A percentile compares a stretch with the other conserved stretches of the same genome.
phyloP scores from a whole-genome alignment of 2,888 invertebrate genomes.

The Adelphocoris suturalis region DNA sequence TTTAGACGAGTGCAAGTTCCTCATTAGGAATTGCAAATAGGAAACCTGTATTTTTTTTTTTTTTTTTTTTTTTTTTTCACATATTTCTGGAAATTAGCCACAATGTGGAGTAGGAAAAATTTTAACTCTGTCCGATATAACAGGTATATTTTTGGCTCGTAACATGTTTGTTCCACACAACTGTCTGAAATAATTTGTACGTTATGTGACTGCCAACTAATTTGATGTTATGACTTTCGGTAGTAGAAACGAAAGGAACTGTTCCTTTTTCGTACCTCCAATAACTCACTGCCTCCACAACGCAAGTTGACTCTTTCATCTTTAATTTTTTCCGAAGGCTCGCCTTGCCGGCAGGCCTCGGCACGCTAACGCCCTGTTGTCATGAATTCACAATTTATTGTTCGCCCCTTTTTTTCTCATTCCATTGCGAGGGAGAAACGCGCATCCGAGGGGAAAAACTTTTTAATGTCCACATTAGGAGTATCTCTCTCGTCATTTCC shows the following conservation, averaged over 20 bases:
- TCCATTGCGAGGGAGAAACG: neutral
- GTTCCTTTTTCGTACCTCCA: neutral
- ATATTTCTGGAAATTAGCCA: no score
- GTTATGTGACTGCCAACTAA: no score
- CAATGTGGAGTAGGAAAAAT: no score
- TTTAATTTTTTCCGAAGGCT: conserved; percentile 21
- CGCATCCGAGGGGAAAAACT: conserved; percentile 41
- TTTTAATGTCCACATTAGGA: conserved; percentile 32
- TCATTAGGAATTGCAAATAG: no score
- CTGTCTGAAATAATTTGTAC: no score
- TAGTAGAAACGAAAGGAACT: neutral
- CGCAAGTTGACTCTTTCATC: conserved; percentile 20
- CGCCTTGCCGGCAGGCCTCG: neutral
- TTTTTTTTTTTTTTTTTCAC: no score
- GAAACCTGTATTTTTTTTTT: no score
- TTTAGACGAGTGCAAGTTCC: no score
- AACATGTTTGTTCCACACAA: no score
- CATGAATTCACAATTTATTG: conserved; percentile 39
- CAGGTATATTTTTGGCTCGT: no score
- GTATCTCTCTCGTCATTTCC: conserved; percentile 38
- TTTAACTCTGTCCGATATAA: no score
- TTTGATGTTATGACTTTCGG: no score
- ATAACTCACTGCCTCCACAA: neutral
- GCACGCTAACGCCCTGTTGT: conserved; percentile 33
- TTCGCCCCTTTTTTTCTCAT: neutral